Conservation (phyloP, 2,888 invertebrate species). For the Drosophila kuntzei region DNA sequence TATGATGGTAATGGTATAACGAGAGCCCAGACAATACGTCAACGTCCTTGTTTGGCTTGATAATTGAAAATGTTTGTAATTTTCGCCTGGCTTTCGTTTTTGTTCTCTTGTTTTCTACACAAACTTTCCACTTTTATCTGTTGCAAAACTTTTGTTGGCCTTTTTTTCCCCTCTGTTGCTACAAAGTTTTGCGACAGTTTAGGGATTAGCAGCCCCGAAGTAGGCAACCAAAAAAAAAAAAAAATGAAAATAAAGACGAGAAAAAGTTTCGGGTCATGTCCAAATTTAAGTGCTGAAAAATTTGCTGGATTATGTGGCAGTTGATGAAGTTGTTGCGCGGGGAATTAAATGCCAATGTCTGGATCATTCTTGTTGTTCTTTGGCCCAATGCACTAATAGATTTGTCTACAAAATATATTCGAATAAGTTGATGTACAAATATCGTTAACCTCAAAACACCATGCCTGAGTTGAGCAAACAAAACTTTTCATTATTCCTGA, state of each 20-base stretch:
- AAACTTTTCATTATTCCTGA: conserved; percentile 49
- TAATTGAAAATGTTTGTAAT: conserved; percentile 80
- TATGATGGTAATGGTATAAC: conserved; percentile 72
- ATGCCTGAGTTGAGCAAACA: conserved; percentile 27
- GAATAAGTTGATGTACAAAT: conserved; percentile 17
- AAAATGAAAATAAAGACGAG: no score
- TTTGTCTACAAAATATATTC: conserved; percentile 55
- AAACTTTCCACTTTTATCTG: conserved; percentile 79
- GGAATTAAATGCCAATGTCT: conserved; percentile 66
- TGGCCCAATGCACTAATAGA: conserved; percentile 64
- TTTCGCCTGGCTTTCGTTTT: conserved; percentile 56
- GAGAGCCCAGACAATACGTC: conserved; percentile 72
- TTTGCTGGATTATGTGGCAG: conserved; percentile 72
- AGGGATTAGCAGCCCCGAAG: conserved; percentile 73
- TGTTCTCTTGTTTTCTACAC: conserved; percentile 40
- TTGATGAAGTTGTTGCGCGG: conserved; percentile 69
- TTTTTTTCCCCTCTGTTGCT: conserved; percentile 46
- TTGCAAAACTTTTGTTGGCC: conserved; percentile 70
- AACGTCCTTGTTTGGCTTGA: conserved; percentile 70
- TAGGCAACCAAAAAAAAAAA: conserved; percentile 50
- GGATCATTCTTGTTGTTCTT: conserved; percentile 25
- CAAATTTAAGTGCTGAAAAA: conserved; percentile 79
- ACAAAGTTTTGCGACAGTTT: conserved; percentile 78
- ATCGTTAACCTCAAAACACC: conserved; percentile 25
- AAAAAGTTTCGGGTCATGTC: conserved; percentile 70